Conservation (phyloP, 2,113 vertebrate species). For the Microtus richardsoni region DNA sequence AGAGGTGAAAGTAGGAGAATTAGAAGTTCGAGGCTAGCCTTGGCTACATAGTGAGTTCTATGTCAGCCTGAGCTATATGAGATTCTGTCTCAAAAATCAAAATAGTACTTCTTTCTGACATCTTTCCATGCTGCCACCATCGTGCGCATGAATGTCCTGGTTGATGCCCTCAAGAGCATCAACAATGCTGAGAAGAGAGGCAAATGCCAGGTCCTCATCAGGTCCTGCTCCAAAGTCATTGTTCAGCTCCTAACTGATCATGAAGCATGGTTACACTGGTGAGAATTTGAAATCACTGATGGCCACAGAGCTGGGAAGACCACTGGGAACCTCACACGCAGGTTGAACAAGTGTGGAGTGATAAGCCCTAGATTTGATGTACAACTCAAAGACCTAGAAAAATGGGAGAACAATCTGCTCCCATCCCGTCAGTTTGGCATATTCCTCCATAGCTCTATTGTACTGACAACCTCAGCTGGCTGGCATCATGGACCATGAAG, state of each 20-base stretch:
- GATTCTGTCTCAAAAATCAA: not conserved
- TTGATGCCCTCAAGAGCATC: slow-evolving; percentile 98
- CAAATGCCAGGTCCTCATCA: slow-evolving; percentile 97
- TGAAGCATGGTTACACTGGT: slow-evolving; percentile 99
- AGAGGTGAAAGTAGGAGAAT: not conserved
- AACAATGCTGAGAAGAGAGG: slow-evolving; percentile 99
- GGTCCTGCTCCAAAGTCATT: slow-evolving; percentile 98
- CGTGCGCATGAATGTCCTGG: slow-evolving; percentile 99
- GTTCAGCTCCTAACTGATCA: slow-evolving; percentile 99
- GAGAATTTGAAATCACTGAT: slow-evolving; percentile 99
- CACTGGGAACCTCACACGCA: slow-evolving; percentile 98
- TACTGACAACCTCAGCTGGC: too few relatives aligned
- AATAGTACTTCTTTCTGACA: too few relatives aligned
- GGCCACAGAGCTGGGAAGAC: slow-evolving; percentile 99
- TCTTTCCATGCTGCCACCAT: slow-evolving; percentile 85
- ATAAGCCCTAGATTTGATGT: too few relatives aligned
- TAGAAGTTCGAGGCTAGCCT: not conserved
- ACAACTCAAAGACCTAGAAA: too few relatives aligned
- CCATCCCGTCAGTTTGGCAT: too few relatives aligned
- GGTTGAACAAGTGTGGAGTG: slow-evolving; percentile 93
- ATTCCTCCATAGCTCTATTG: too few relatives aligned
- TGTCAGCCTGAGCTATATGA: not conserved
- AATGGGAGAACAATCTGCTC: too few relatives aligned
- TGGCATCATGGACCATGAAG: too few relatives aligned
- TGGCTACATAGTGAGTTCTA: not conserved